Evolutionary conservation across 1,140 invertebrate species (phyloP).

Genomic region (Danaus melanippus): DNA sequence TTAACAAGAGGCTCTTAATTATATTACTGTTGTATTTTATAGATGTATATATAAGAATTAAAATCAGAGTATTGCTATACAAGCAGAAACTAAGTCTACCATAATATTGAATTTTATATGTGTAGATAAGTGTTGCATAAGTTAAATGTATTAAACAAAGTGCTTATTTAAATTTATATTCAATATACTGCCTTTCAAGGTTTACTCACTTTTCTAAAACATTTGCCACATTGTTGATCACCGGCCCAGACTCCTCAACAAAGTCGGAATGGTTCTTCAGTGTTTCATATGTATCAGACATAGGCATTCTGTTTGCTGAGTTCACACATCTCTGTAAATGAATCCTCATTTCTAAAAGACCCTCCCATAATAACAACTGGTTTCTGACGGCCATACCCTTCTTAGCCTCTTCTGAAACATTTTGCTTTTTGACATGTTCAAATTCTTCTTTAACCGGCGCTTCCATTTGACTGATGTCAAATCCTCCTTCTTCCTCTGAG

Average conservation of each 20-base stretch:
- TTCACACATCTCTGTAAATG: conserved; percentile 85
- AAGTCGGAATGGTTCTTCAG: conserved; percentile 71
- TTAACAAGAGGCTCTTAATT: too few species aligned
- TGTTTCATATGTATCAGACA: conserved; percentile 71
- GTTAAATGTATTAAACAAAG: conserved; percentile 9
- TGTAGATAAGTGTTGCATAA: conserved; percentile 4
- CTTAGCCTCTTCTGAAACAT: conserved; percentile 77
- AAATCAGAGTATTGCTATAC: too few species aligned
- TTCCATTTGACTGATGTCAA: conserved; percentile 65
- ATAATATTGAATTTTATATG: too few species aligned
- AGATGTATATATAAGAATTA: too few species aligned
- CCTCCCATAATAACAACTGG: conserved; percentile 87
- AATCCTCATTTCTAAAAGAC: conserved; percentile 85
- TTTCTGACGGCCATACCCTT: conserved; percentile 85
- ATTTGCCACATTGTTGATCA: conserved; percentile 71
- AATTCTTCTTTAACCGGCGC: conserved; percentile 63
- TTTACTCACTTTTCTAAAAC: conserved; percentile 75
- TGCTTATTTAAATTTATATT: conserved; percentile 9
- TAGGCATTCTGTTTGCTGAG: conserved; percentile 84
- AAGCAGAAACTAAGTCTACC: too few species aligned
- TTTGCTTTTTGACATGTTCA: conserved; percentile 72
- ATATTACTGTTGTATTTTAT: too few species aligned
- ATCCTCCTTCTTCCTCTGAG: conserved; percentile 54
- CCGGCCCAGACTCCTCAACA: conserved; percentile 65
- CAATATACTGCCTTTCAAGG: conserved; percentile 3